A percentile compares a stretch with the other conserved stretches of the same genome.
phyloP scores from a whole-genome alignment of 2,797 vertebrate genomes.

The Triplophysa yarkandensis region DNA sequence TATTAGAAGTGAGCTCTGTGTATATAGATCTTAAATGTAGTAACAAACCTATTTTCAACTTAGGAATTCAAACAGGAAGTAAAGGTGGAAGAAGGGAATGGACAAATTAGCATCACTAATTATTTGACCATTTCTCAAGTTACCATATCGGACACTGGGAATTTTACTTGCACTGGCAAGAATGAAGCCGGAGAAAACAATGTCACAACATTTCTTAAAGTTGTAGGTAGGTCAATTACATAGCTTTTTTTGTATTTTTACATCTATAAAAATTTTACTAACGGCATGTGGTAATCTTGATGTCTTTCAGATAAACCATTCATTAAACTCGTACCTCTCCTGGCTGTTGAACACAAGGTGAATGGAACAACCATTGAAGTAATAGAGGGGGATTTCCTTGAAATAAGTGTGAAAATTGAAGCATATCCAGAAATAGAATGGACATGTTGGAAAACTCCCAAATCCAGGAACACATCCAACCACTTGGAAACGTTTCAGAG shows the following conservation, averaged over 20 bases:
- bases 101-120: conserved; percentile 26
- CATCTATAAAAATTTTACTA: background rate
- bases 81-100: fast-evolving
- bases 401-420: conserved; percentile 64
- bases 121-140: conserved; percentile 68
- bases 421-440: conserved; percentile 79
- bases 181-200: conserved; percentile 66
- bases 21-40: no score
- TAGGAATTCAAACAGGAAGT: background rate
- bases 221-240: conserved; percentile 86
- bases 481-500: conserved; percentile 41
- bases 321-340: conserved; percentile 20
- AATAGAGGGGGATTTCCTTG: conserved; percentile 37
- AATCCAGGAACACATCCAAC: conserved; percentile 11
- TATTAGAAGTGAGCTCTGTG: no score
- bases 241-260: no score
- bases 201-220: conserved; percentile 71
- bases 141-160: conserved; percentile 71
- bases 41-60: no score
- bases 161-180: conserved; percentile 74
- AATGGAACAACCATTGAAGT: conserved; percentile 71
- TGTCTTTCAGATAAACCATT: conserved; percentile 40
- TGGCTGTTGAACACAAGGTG: conserved; percentile 4
- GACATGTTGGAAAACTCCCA: conserved; percentile 62
- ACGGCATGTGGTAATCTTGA: background rate